A percentile compares a stretch with the other conserved stretches of the same genome.
Evolutionary conservation across 2,797 vertebrate genomes (phyloP).

Genomic region (Sebastes oblongus): DNA sequence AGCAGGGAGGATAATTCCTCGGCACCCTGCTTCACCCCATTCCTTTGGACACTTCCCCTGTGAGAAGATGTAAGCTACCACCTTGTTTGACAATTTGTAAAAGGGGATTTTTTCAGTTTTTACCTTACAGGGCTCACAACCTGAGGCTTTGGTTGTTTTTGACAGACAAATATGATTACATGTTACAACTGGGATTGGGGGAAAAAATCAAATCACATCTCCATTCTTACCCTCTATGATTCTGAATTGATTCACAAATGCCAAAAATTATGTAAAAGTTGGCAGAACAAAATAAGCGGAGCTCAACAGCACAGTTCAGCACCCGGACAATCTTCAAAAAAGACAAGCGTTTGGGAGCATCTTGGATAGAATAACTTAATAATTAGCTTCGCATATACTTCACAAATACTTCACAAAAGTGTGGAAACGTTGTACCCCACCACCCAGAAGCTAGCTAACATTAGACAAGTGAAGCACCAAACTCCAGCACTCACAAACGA

Average conservation of each 20-base stretch:
- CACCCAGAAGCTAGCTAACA: background rate
- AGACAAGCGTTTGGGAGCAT: background rate
- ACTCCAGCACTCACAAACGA: background rate
- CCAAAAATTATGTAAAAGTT: background rate
- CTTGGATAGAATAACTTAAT: background rate
- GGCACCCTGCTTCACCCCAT: slow-evolving; percentile 31
- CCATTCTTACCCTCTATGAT: background rate
- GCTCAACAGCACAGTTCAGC: background rate
- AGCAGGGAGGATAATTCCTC: slow-evolving; percentile 26
- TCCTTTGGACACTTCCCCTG: slow-evolving; percentile 41
- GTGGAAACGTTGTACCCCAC: background rate
- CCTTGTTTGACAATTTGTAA: slow-evolving; percentile 18
- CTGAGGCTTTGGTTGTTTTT: slow-evolving; percentile 39
- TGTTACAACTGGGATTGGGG: background rate
- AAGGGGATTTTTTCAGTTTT: slow-evolving; percentile 29
- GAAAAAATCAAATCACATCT: background rate
- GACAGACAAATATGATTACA: slow-evolving; percentile 35
- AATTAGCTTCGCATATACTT: background rate
- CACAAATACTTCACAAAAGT: background rate
- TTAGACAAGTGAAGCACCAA: background rate
- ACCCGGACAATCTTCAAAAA: background rate
- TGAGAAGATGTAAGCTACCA: slow-evolving; percentile 51
- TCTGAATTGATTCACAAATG: background rate
- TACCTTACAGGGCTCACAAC: slow-evolving; percentile 8
- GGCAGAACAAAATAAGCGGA: background rate